Evolutionary conservation across 1,140 invertebrate genomes (phyloP).

Genomic region (Chymomyza costata): DNA sequence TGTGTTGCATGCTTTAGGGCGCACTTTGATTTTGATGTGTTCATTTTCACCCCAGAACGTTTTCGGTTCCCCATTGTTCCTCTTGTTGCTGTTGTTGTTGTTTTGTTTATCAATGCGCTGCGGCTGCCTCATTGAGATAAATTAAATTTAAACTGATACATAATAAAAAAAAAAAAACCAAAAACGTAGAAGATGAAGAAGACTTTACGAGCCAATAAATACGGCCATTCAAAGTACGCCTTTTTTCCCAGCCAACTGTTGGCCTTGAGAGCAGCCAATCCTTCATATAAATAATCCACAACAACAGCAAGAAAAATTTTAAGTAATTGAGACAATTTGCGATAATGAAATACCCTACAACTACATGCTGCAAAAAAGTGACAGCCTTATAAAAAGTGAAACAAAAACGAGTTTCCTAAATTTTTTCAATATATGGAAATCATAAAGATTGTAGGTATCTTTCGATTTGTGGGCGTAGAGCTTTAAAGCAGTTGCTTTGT

Average conservation of each 20-base stretch:
- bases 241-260: no score
- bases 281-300: constrained; percentile 61
- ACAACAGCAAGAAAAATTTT: constrained; percentile 32
- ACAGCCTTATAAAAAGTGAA: constrained; percentile 20
- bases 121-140: constrained; percentile 35
- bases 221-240: constrained; percentile 29
- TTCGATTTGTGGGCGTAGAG: no score
- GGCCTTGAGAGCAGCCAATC: constrained; percentile 34
- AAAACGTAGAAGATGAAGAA: constrained; percentile 7
- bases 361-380: constrained; percentile 16
- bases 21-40: constrained; percentile 62
- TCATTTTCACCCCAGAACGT: constrained; percentile 34
- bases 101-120: no score
- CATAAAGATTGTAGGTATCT: no score
- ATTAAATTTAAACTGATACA: constrained; percentile 71
- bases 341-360: no score
- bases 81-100: background rate
- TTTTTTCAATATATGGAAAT: no score
- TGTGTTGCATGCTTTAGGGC: constrained; percentile 9
- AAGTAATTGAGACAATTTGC: no score
- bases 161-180: constrained; percentile 54
- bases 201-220: constrained; percentile 70
- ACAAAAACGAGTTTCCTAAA: constrained; percentile 9
- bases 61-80: background rate
- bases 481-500: no score